Evolutionary conservation across 2,888 invertebrate genomes (phyloP).

Genomic region (Antitype chi): DNA sequence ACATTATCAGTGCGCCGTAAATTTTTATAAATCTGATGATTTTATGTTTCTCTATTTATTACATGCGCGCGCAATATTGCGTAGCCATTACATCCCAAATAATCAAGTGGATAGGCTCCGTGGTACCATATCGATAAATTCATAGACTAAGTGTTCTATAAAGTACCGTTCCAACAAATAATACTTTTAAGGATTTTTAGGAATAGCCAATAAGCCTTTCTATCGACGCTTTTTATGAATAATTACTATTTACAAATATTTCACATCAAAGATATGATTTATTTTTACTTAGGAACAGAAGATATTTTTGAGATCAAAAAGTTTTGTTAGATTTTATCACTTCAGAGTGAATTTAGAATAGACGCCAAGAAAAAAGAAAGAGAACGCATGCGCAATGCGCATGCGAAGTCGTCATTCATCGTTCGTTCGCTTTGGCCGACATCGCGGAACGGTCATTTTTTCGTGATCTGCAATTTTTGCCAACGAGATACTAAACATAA

Average conservation of each 20-base stretch:
- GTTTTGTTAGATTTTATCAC: slow-evolving; percentile 9
- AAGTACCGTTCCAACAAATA: slow-evolving; percentile 4
- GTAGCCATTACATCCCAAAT: slow-evolving; percentile 16
- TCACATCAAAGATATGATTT: neutral
- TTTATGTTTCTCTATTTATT: neutral
- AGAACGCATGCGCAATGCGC: slow-evolving; percentile 74
- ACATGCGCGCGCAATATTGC: slow-evolving; percentile 41
- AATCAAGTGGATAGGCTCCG: neutral
- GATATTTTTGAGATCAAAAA: neutral
- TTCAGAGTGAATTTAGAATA: slow-evolving; percentile 41
- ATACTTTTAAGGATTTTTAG: neutral
- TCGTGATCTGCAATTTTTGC: slow-evolving; percentile 81
- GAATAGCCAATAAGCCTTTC: neutral
- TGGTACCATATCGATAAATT: slow-evolving; percentile 39
- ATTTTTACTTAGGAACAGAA: neutral
- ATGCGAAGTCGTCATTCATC: slow-evolving; percentile 82
- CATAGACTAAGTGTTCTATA: slow-evolving; percentile 48
- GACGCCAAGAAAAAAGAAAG: slow-evolving; percentile 62
- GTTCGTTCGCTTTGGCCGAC: slow-evolving; percentile 83
- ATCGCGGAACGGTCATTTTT: slow-evolving; percentile 80
- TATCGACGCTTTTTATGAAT: neutral
- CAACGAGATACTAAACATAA: slow-evolving; percentile 89
- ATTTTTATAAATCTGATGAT: neutral
- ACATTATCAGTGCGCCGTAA: neutral
- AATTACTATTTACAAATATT: neutral